Conservation (phyloP, 1,140 invertebrate species). For the Drosophila ogumai region DNA sequence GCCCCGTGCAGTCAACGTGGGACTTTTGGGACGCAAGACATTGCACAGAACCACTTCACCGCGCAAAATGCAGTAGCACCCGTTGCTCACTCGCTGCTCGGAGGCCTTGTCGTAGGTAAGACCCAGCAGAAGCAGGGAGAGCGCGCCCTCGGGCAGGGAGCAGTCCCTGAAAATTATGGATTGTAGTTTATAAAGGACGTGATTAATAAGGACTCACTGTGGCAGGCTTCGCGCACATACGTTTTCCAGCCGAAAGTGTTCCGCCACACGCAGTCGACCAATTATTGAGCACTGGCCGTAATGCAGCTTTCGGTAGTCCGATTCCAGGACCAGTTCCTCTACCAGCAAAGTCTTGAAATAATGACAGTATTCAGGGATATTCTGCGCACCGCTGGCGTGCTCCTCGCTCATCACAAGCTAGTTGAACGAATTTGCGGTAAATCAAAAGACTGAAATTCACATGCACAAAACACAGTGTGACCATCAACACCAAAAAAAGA, state of each 20-base stretch:
- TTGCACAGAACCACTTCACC: constrained; percentile 68
- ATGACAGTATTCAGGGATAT: constrained; percentile 53
- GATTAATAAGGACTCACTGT: constrained; percentile 23
- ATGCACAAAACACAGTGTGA: constrained; percentile 4
- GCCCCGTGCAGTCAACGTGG: constrained; percentile 33
- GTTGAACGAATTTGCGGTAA: neutral
- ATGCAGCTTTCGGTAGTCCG: constrained; percentile 55
- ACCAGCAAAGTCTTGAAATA: constrained; percentile 63
- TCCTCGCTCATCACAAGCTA: constrained; percentile 33
- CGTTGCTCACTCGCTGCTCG: constrained; percentile 22
- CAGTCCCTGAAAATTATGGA: constrained; percentile 24
- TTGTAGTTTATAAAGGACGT: neutral
- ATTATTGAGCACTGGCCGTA: constrained; percentile 71
- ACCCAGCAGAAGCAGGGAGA: constrained; percentile 54
- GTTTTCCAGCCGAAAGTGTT: constrained; percentile 57
- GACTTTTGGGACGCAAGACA: constrained; percentile 29
- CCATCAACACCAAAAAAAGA: neutral
- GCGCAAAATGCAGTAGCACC: constrained; percentile 57
- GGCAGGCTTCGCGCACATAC: constrained; percentile 54
- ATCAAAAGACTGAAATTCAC: neutral
- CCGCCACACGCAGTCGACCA: constrained; percentile 45
- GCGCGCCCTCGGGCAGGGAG: constrained; percentile 47
- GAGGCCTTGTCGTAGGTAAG: constrained; percentile 33
- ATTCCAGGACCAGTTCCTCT: constrained; percentile 63
- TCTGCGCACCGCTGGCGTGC: neutral